These are phyloP conservation scores for Dicranocentrus wangi DNA, from an alignment of 2,888 invertebrate genomes.

Conservation along the genomic window DNA sequence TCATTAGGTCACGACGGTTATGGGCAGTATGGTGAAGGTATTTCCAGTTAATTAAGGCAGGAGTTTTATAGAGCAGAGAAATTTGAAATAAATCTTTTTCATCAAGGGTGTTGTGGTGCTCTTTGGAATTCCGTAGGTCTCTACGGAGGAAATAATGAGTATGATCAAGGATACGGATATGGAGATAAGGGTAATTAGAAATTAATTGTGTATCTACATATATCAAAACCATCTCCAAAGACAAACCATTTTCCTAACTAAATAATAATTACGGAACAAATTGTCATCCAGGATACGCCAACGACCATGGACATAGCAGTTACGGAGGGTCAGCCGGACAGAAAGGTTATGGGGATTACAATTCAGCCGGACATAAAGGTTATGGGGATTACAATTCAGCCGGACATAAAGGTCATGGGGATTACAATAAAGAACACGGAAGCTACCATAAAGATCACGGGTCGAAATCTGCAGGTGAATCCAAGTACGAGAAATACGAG, in stretches of 20 bases:
- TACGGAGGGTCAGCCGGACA: neutral
- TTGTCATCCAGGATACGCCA: constrained; percentile 7
- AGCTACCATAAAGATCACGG: neutral
- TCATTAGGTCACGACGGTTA: constrained; percentile 49
- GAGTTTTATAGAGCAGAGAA: too few relatives aligned
- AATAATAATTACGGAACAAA: too few relatives aligned
- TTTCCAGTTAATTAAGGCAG: neutral
- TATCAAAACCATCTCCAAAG: too few relatives aligned
- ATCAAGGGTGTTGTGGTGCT: constrained; percentile 52
- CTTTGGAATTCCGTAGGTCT: constrained; percentile 48
- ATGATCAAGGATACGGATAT: constrained; percentile 21
- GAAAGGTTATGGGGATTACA: constrained; percentile 15
- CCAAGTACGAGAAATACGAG: constrained; percentile 28
- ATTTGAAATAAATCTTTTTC: too few relatives aligned
- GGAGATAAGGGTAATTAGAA: constrained; percentile 29
- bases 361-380: neutral
- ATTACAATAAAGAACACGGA: constrained; percentile 3
- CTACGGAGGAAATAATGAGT: constrained; percentile 7
- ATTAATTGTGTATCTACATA: too few relatives aligned
- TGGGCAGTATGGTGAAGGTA: constrained; percentile 62
- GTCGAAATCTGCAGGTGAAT: constrained; percentile 6
- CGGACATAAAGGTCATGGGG: constrained; percentile 16
- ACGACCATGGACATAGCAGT: neutral
- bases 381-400: constrained; percentile 6
- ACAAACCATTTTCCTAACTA: too few relatives aligned